Conservation (phyloP, 2,113 vertebrate genomes). For the Tricholaema leucomelas region DNA sequence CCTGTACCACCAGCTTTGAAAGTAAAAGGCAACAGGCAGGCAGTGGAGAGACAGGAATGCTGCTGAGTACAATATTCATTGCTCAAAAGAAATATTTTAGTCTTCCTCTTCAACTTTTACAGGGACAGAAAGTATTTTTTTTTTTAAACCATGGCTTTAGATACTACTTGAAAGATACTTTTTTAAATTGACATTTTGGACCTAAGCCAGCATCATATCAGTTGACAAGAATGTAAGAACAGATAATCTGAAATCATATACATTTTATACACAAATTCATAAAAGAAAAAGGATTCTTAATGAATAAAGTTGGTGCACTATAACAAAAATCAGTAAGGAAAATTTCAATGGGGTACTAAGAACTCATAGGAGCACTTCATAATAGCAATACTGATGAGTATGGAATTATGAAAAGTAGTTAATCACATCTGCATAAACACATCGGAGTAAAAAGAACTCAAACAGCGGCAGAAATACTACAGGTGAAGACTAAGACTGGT, state of each 20-base stretch:
- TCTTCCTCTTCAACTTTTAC: not conserved
- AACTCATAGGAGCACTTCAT: not conserved
- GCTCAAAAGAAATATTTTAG: not conserved
- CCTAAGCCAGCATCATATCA: not conserved
- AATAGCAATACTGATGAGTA: not conserved
- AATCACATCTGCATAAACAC: not conserved
- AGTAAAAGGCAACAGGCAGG: conserved; percentile 67
- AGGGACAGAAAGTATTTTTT: not conserved
- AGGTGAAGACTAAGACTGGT: not conserved
- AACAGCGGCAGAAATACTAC: not conserved
- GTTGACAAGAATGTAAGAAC: conserved; percentile 2
- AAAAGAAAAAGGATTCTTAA: not conserved
- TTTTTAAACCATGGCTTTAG: not conserved
- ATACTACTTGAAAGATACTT: not conserved
- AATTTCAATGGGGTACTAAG: not conserved
- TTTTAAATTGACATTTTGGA: not conserved
- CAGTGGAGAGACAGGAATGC: conserved; percentile 54
- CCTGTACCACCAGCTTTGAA: conserved; percentile 57
- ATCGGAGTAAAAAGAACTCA: not conserved
- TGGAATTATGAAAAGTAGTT: not conserved
- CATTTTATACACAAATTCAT: conserved; percentile 1
- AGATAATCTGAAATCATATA: not conserved
- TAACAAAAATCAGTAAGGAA: not conserved
- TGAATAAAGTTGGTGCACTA: not conserved
- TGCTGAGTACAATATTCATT: conserved; percentile 3